Percentiles rank a stretch among this genome's conserved stretches.
Evolutionary conservation across 2,113 vertebrate genomes (phyloP).

Genomic region (Cottus gobio): DNA sequence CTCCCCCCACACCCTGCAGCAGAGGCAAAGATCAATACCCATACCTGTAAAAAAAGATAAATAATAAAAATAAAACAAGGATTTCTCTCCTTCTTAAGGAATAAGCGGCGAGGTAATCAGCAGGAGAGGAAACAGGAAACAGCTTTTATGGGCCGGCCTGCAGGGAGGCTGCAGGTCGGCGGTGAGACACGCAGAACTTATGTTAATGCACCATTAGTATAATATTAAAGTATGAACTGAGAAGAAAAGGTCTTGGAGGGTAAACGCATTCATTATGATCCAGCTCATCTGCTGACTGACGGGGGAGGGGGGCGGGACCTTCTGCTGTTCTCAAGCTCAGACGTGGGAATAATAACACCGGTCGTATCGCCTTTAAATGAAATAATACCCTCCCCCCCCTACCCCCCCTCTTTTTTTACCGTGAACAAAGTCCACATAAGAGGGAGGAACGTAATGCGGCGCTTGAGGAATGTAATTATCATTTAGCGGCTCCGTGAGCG

Average conservation of each 20-base stretch:
- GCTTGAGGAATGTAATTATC: conserved; percentile 71
- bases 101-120: conserved; percentile 41
- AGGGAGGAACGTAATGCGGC: conserved; percentile 53
- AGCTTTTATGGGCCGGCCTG: conserved; percentile 54
- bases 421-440: conserved; percentile 50
- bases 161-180: conserved; percentile 57
- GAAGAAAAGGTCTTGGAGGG: conserved; percentile 59
- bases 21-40: conserved; percentile 77
- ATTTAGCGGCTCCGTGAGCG: conserved; percentile 63
- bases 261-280: conserved; percentile 66
- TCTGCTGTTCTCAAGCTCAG: conserved; percentile 30
- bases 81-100: conserved; percentile 50
- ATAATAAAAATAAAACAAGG: conserved; percentile 45
- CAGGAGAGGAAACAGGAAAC: conserved; percentile 58
- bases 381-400: conserved; percentile 39
- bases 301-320: conserved; percentile 39
- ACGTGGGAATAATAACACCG: conserved; percentile 48
- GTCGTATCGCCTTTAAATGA: conserved; percentile 47
- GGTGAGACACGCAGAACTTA: conserved; percentile 54
- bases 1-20: conserved; percentile 64
- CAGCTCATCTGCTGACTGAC: conserved; percentile 64
- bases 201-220: conserved; percentile 50
- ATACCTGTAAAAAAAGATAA: conserved; percentile 54
- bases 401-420: background rate
- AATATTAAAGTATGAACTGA: conserved; percentile 9